Evolutionary conservation across 1,140 invertebrate species (phyloP), one percentile per base, ranked within the genome.

Genomic region (Bombus pascuorum): DNA sequence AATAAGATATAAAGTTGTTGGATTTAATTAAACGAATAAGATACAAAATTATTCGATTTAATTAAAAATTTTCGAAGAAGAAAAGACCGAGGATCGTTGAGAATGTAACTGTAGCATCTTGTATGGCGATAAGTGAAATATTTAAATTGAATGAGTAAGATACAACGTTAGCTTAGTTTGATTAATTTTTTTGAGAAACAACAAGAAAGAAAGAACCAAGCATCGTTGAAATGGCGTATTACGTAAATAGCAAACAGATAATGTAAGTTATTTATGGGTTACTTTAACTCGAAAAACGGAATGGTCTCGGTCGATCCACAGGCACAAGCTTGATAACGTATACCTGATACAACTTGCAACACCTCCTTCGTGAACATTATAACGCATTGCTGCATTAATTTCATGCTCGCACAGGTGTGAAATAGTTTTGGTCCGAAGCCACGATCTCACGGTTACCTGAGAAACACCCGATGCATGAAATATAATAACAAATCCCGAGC

Each of bases 401-500:
- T 90, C 89, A 90, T 71, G 89, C 89, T 90, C 65, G 81, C 83
- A n/a, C 72, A 88, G 28, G 86, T 90, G 62, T 90, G 89, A 90
- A 90, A 90, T 62, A 81, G 79, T 90, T 88, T 77, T 84, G 66
- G 75, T 66, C 44, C 75, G 80, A 84, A 42, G 62, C 34, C n/a
- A 74, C 79, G 65, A 68, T 88, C 82, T 90, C 86, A 84, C 73
- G 77, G 72, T 88, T 62, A 87, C 80, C 86, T 87, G 65, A 72
- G 86, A 81, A 90, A 90, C 53, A 57, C 65, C 34, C 82, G 81
- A 78, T 62, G 78, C 82, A 76, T 89, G 82, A 90, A 90, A 89
- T 85, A 70, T 85, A 85, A 62, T 53, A 86, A 83, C n/a, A 57
- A 85, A 85, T 42, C 44, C 47, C 6, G 34, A 10, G 13, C 18